Percentiles rank a stretch among this genome's conserved stretches.
These are phyloP conservation scores for Lagria hirta DNA, from an alignment of 2,888 invertebrate species.

Conservation along the genomic window DNA sequence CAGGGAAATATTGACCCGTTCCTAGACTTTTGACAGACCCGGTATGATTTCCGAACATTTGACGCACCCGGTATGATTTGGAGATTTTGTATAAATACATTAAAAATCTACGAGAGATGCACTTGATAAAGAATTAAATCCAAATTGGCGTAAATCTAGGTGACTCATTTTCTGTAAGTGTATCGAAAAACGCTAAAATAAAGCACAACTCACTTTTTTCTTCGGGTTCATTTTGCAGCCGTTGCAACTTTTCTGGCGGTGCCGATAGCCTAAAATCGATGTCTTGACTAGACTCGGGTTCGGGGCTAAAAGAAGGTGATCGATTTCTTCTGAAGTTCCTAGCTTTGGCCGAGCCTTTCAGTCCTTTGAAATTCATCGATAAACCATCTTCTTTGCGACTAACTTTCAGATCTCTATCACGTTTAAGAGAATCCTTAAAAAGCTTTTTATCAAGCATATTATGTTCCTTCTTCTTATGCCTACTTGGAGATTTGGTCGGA, in stretches of 20 bases:
- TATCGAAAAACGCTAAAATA: constrained; percentile 13
- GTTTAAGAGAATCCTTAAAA: constrained; percentile 34
- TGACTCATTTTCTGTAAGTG: too few relatives aligned
- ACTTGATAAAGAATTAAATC: too few relatives aligned
- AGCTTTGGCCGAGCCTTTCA: constrained; percentile 61
- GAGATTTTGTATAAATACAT: too few relatives aligned
- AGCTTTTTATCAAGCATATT: constrained; percentile 33
- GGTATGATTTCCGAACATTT: too few relatives aligned
- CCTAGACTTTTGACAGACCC: too few relatives aligned
- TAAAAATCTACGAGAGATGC: too few relatives aligned
- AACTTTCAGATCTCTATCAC: constrained; percentile 32
- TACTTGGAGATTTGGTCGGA: constrained; percentile 28
- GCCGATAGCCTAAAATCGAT: constrained; percentile 51
- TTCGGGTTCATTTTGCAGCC: constrained; percentile 45
- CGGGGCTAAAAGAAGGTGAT: constrained; percentile 60
- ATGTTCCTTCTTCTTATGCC: constrained; percentile 38
- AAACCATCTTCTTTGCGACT: constrained; percentile 29
- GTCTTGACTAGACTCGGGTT: constrained; percentile 59
- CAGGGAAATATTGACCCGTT: too few relatives aligned
- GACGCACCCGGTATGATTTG: too few relatives aligned
- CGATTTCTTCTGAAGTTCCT: constrained; percentile 68
- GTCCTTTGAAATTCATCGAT: constrained; percentile 58
- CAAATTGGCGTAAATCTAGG: too few relatives aligned
- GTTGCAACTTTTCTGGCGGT: constrained; percentile 51
- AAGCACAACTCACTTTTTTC: constrained; percentile 58